Evolutionary conservation across 92 coral and sea anemone species (phyloP).

Genomic region (Umimayanthus chanpuru): DNA sequence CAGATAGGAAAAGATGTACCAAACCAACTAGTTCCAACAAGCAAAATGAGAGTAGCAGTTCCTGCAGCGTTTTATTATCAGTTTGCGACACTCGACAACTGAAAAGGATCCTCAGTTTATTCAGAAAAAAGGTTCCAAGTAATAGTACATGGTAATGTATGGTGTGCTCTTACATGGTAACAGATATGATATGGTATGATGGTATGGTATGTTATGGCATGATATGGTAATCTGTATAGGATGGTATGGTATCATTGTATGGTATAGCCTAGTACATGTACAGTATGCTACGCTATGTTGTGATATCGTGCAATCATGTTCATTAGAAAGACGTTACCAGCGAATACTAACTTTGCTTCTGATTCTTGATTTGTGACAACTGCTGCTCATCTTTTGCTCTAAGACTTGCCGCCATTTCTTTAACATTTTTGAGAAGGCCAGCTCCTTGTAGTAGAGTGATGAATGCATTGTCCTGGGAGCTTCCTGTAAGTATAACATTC

Average conservation of each 20-base stretch:
- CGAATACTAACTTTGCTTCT: constrained; percentile 26
- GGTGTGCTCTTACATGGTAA: too few species aligned
- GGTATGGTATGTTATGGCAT: too few species aligned
- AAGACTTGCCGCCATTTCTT: constrained; percentile 20
- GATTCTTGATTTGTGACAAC: background rate
- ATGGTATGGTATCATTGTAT: background rate
- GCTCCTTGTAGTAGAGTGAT: constrained; percentile 28
- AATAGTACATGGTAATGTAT: background rate
- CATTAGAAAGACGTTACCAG: background rate
- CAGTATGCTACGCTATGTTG: background rate
- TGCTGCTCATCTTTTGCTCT: constrained; percentile 12
- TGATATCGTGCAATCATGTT: background rate
- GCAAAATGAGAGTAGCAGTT: too few species aligned
- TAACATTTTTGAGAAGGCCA: constrained; percentile 23
- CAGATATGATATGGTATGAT: too few species aligned
- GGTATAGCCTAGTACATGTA: background rate
- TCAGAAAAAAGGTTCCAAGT: too few species aligned
- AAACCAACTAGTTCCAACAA: too few species aligned
- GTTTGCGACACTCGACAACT: too few species aligned
- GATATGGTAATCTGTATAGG: background rate
- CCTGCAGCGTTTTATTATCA: too few species aligned
- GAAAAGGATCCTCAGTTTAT: too few species aligned
- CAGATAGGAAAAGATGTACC: too few species aligned
- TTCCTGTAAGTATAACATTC: background rate
- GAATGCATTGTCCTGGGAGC: background rate